Base-by-base conservation (phyloP, 2,797 vertebrate genomes). In the Emydoidea blandingii region DNA sequence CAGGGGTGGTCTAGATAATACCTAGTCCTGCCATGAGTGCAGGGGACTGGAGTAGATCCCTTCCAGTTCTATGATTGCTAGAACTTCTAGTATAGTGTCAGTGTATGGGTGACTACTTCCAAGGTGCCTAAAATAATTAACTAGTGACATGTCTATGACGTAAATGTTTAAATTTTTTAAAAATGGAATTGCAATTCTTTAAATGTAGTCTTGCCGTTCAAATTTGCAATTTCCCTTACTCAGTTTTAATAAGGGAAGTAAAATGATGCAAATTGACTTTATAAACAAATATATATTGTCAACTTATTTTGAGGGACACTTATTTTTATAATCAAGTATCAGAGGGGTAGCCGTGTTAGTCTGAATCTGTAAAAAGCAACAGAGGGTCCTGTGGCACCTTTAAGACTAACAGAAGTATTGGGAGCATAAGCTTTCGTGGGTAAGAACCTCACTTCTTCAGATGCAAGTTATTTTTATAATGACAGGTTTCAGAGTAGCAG, bases 71-170 rank as follows among this genome's bases (percentile, higher is more conserved):
- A 2, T 54, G 25, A 74, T 82, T 86, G 15, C 83, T 86, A 79
- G 27, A 31, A 56, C 94, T 95, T 95, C 53, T 79, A 82, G 76
- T 53, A 50, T 44, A 2, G 83, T 87, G 72, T 82, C 90, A n/a
- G 14, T 6, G 23, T 88, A 83, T 65, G 54, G n/a, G 34, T 93
- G 91, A 96, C 52, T 57, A 34, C 86, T 94, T 89, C 80, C 41
- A 50, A 27, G 49, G 18, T 84, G 53, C 10, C 76, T 85, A 52
- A 68, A 0, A 0, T 62, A 81, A 25, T 23, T 76, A 76, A 41
- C 15, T 37, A 82, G n/a, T 86, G 85, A 81, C 53, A 81, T 79
- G 49, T 2, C 79, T 89, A 12, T 1, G 0, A 1, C 31, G 29
- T 0, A 65, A 31, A 79, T 65, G 82, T 8, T 54, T 83, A 27